A percentile compares a stretch with the other conserved stretches of the same genome.
Evolutionary conservation across 2,113 vertebrate species (phyloP).

Genomic region (Actenoides lindsayi): DNA sequence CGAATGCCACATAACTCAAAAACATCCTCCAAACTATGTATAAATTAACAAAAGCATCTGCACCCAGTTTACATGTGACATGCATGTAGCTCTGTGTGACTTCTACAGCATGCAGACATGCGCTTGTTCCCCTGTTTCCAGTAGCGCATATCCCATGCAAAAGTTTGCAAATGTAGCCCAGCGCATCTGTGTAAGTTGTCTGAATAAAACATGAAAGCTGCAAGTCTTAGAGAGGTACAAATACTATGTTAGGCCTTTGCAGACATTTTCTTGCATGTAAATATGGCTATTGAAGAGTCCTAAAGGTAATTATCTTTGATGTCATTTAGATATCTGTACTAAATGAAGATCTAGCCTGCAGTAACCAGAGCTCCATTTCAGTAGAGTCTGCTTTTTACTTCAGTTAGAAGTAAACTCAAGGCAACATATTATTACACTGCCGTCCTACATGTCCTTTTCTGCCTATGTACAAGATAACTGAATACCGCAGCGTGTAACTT

Average conservation of each 20-base stretch:
- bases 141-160: constrained; percentile 25
- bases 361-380: constrained; percentile 42
- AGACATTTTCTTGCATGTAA: constrained; percentile 46
- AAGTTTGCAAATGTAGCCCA: constrained; percentile 50
- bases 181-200: constrained; percentile 16
- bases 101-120: neutral
- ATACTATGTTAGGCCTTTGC: constrained; percentile 24
- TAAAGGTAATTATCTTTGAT: constrained; percentile 24
- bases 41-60: neutral
- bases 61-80: neutral
- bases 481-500: neutral
- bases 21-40: neutral
- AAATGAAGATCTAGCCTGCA: constrained; percentile 2
- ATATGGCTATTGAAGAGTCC: constrained; percentile 67
- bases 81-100: neutral
- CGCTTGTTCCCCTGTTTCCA: neutral
- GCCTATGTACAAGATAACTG: neutral
- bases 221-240: constrained; percentile 63
- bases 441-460: constrained; percentile 40
- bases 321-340: constrained; percentile 22
- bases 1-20: neutral
- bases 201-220: constrained; percentile 48
- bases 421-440: constrained; percentile 30
- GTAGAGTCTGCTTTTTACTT: constrained; percentile 18
- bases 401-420: constrained; percentile 56